phyloP scores from a whole-genome alignment of 2,888 invertebrate genomes.

The Dioctria rufipes region DNA sequence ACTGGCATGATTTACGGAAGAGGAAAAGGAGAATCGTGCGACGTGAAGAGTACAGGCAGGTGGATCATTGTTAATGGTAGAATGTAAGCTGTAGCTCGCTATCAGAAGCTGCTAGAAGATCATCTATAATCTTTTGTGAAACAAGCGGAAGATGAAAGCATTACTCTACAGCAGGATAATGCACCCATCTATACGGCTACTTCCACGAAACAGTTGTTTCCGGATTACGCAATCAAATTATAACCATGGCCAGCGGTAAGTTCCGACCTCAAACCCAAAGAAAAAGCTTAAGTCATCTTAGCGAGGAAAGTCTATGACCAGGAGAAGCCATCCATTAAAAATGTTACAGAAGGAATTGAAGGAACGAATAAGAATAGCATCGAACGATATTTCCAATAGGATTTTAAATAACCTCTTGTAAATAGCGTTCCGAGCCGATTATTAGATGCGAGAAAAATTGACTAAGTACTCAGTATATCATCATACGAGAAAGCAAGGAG shows the following conservation, averaged over 20 bases:
- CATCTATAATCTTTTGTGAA: not conserved
- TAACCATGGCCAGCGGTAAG: constrained; percentile 7
- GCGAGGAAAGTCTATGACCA: not conserved
- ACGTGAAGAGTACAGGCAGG: constrained; percentile 41
- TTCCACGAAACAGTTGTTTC: not conserved
- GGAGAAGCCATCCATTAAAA: not conserved
- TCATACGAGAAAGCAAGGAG: too few relatives aligned
- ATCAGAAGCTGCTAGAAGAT: constrained; percentile 1
- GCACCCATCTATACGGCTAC: not conserved
- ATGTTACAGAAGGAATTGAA: not conserved
- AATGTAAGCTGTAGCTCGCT: constrained; percentile 3
- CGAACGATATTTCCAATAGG: too few relatives aligned
- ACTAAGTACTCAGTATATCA: too few relatives aligned
- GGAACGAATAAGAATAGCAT: not conserved
- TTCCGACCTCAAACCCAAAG: constrained; percentile 10
- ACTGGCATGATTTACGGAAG: constrained; percentile 56
- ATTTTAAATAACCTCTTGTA: too few relatives aligned
- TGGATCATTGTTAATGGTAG: constrained; percentile 42
- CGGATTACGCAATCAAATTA: not conserved
- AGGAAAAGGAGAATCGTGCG: constrained; percentile 35
- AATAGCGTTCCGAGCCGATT: constrained; percentile 2
- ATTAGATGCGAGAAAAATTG: constrained; percentile 3
- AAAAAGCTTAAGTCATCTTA: not conserved
- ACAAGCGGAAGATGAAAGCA: not conserved
- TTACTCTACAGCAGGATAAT: constrained; percentile 36